phyloP scores from a whole-genome alignment of 2,888 invertebrate genomes.

The Kryphioiulus occultus region DNA sequence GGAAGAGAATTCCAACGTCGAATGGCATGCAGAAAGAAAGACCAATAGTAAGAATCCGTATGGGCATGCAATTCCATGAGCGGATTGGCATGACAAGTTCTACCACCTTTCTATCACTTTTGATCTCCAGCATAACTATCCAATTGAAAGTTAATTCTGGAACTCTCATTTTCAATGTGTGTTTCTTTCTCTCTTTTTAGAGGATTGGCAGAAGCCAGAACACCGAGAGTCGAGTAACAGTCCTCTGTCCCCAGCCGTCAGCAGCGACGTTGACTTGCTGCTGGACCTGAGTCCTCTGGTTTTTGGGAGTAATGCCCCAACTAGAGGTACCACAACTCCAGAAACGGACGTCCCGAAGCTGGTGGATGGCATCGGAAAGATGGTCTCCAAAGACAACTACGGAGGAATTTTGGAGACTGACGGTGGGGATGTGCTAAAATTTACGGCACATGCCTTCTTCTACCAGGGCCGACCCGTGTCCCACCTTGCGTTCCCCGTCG shows the following conservation, averaged over 20 bases:
- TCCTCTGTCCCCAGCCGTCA: background rate
- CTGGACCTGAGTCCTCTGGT: background rate
- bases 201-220: background rate
- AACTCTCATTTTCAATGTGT: background rate
- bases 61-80: too few relatives aligned
- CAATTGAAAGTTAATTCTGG: too few relatives aligned
- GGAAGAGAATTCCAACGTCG: too few relatives aligned
- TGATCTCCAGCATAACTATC: too few relatives aligned
- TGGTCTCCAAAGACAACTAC: constrained; percentile 36
- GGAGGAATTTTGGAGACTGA: constrained; percentile 35
- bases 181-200: background rate
- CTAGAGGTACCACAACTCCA: background rate
- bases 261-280: background rate
- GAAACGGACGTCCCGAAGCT: background rate
- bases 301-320: background rate
- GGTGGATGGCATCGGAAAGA: background rate
- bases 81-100: too few relatives aligned
- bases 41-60: too few relatives aligned
- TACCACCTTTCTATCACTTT: too few relatives aligned
- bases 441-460: constrained; percentile 40
- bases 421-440: background rate
- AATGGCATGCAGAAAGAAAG: too few relatives aligned
- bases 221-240: background rate
- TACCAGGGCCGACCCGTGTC: constrained; percentile 41
- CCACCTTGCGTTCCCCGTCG: constrained; percentile 8